Evolutionary conservation across 2,888 invertebrate species (phyloP).

Genomic region (Agrochola litura): DNA sequence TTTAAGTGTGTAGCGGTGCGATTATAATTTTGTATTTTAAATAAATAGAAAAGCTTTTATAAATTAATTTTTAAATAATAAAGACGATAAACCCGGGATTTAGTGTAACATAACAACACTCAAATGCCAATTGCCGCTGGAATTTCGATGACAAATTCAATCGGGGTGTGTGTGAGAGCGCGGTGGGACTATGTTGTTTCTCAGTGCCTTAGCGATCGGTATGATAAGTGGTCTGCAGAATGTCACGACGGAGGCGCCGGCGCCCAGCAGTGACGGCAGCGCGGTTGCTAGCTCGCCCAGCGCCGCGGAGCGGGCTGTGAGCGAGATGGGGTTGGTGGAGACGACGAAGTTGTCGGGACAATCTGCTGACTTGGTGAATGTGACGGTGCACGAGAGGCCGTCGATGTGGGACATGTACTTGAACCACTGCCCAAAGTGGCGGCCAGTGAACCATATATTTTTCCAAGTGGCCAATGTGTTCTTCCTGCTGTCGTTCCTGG

Average conservation of each 20-base stretch:
- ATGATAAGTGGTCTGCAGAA: slow-evolving; percentile 87
- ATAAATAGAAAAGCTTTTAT: slow-evolving; percentile 56
- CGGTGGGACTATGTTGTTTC: slow-evolving; percentile 89
- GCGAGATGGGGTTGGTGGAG: slow-evolving; percentile 85
- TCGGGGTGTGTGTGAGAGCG: slow-evolving; percentile 72
- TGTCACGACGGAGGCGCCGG: slow-evolving; percentile 83
- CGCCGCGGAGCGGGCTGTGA: slow-evolving; percentile 73
- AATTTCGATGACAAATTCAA: slow-evolving; percentile 81
- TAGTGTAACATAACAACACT: slow-evolving; percentile 74
- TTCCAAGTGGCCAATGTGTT: slow-evolving; percentile 96
- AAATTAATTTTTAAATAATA: slow-evolving; percentile 49
- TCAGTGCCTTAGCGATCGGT: slow-evolving; percentile 89
- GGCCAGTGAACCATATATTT: slow-evolving; percentile 94
- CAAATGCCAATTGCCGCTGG: slow-evolving; percentile 83
- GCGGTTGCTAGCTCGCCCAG: slow-evolving; percentile 80
- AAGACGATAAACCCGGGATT: slow-evolving; percentile 57
- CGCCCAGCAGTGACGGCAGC: slow-evolving; percentile 81
- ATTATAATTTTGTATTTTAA: slow-evolving; percentile 61
- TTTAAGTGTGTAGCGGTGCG: slow-evolving; percentile 65
- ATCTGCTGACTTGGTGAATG: slow-evolving; percentile 84
- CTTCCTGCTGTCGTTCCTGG: slow-evolving; percentile 95
- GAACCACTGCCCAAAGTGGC: slow-evolving; percentile 92
- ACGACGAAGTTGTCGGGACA: slow-evolving; percentile 78
- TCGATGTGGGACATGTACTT: slow-evolving; percentile 89
- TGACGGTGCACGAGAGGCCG: slow-evolving; percentile 84